Evolutionary conservation across 2,797 vertebrate species (phyloP).

Genomic region (Brotula barbata): DNA sequence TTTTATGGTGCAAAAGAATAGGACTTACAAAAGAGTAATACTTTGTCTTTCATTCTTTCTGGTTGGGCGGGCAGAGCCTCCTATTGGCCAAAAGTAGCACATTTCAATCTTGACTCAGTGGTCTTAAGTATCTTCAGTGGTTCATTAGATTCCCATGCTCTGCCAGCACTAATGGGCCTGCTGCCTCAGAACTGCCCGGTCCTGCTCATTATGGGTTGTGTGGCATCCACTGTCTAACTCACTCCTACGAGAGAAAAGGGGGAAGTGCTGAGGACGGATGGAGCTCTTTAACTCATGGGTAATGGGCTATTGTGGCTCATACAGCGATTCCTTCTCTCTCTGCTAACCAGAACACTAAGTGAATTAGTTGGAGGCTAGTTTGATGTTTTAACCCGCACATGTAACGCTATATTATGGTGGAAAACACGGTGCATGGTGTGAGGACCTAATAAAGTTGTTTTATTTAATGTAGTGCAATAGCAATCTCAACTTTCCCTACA

Average conservation of each 20-base stretch:
- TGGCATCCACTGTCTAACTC: constrained; percentile 56
- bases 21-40: constrained; percentile 37
- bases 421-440: constrained; percentile 10
- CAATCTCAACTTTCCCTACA: not conserved
- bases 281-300: constrained; percentile 69
- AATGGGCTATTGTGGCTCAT: constrained; percentile 67
- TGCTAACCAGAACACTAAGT: constrained; percentile 64
- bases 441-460: constrained; percentile 8
- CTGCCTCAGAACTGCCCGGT: constrained; percentile 19
- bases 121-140: constrained; percentile 65
- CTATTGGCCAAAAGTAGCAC: constrained; percentile 63
- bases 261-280: constrained; percentile 58
- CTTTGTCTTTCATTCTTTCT: constrained; percentile 33
- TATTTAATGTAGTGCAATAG: constrained; percentile 12
- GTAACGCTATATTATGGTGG: constrained; percentile 12
- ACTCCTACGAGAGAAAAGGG: constrained; percentile 42
- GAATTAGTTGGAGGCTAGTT: constrained; percentile 63
- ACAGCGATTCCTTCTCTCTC: constrained; percentile 62
- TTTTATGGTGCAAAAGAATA: constrained; percentile 25
- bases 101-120: constrained; percentile 66
- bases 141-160: constrained; percentile 73
- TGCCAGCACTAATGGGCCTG: constrained; percentile 65
- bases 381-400: constrained; percentile 32
- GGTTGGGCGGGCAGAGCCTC: constrained; percentile 60
- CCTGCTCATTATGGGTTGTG: constrained; percentile 71